Base-by-base conservation (phyloP, 2,113 vertebrate species). In the Colaptes auratus region DNA sequence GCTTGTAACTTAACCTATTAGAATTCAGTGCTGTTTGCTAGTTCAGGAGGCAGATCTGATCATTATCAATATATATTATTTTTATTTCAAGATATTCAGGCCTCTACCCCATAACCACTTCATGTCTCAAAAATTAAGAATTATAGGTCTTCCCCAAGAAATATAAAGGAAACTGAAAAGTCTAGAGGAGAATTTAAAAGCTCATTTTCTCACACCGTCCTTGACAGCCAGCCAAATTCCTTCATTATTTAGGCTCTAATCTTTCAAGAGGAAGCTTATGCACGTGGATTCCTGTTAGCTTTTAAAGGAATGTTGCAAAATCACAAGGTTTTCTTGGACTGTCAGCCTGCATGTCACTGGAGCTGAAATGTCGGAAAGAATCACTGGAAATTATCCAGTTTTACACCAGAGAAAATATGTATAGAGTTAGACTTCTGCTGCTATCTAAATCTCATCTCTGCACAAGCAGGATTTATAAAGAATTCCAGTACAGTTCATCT, bases 391-490 rank as follows among this genome's bases (percentile, higher is more conserved):
- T 59, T 0, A 88, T 61, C 42, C 81, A 93, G 33, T 77, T 74
- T 95, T 88, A 86, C 46, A 82, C 36, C 63, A 86, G 56, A 86
- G 64, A 91, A 93, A 94, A 85, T 70, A 21, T 81, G 80, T 76
- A 42, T 24, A 53, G 72, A 91, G 33, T 90, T 87, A 82, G 50
- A 83, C 17, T 88, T 91, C 76, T 86, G 20, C 66, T 85, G 52
- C 16, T 91, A 82, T 94, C 77, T 90, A 88, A 90, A 88, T 87
- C 44, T 93, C 80, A 80, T 95, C 63, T 80, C 80, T 86, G 60
- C 30, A 77, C 44, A 77, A 91, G 73, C 55, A 90, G 30, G n/a
- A 75, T 69, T 92, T 89, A 55, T 85, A 92, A 92, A 91, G 30
- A 86, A 88, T 93, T 95, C 50, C 19, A 87, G 11, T 56, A 61